Evolutionary conservation across 1,140 invertebrate genomes (phyloP), one percentile per base, ranked within the genome.

Genomic region (Hylyphantes graminicola): DNA sequence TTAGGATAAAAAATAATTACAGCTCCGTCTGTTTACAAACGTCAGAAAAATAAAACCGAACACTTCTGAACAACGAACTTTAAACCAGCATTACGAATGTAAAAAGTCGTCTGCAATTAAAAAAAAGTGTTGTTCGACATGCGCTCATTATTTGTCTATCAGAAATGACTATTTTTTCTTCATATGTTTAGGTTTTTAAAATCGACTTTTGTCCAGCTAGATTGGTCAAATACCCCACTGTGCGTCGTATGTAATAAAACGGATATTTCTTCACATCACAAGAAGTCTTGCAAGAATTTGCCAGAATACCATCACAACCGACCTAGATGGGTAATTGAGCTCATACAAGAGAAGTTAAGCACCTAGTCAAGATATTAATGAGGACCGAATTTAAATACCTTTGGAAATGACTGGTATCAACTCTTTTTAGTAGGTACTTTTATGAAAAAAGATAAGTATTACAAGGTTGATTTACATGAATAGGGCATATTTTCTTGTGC

Each of bases 301-400:
- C 73, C 73, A 59, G 4, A 35, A 12, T 73, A 15, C 21, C 70
- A 7, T 48, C 51, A 54, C 19, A 53, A 73, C 12, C 5, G 4
- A 12, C 70, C 70, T 15, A 73, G 53, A 50, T 73, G 70, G 70
- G 5, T 73, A n/a, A 21, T 67, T 73, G 70, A 73, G 2, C 51
- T 4, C 19, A 19, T 73, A 15, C 10, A 73, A 50, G 50, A 73
- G 21, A 35, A 50, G 19, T 13, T 73, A 12, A 50, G 51, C 13
- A 15, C 4, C 2, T 6, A 50, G n/a, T 11, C 11, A 73, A 15
- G 19, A 11, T 4, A 50, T 50, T 11, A 13, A n/a, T 67, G 53
- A 21, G 1, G 15, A 68, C 21, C 13, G n/a, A n/a, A n/a, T n/a
- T n/a, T n/a, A 68, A 12, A 17, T 68, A 13, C 12, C 8, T 13